Base-by-base conservation (phyloP, 37 sponge, comb jelly and placozoan genomes). In the Chondrosia reniformis region DNA sequence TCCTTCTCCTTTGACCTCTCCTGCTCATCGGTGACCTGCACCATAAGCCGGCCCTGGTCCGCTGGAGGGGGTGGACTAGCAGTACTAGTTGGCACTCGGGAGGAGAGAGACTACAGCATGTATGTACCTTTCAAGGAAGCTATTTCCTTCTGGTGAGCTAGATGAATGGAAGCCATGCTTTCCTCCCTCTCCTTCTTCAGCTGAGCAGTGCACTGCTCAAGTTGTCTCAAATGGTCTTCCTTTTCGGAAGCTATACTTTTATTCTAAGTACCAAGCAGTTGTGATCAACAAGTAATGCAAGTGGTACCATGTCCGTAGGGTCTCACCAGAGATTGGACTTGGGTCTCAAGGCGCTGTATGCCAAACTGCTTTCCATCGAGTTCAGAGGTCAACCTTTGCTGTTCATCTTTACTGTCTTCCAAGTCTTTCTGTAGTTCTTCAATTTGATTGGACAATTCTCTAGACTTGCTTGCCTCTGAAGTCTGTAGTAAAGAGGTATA, bases 321-420 rank as follows among this genome's bases (percentile, higher is more conserved):
- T n/a, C n/a, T n/a, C n/a, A n/a, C n/a, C n/a, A n/a, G n/a, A n/a
- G n/a, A n/a, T 36, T 37, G 67, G 34, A 69, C 25, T 7, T 69
- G 72, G 39, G 72, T 69, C 72, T 69, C 37, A 19, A 69, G 72
- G 1, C 24, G 3, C 43, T 69, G 72, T 34, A 40, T 69, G 72
- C 15, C 22, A 6, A 69, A 69, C 37, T 34, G 4, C 24, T 40
- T 36, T 25, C 22, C 72, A 21, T 8, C 42, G 44, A 69, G n/a
- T 1, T 69, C 72, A 69, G 72, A 69, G 44, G 1, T 5, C 44
- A 69, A 44, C 43, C 72, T 69, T 44, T 69, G 44, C 22, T 69
- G 41, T 24, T 69, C 72, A 13, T 69, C 72, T 38, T 25, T 69
- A 25, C 72, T 40, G 21, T 69, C 44, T 25, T 69, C 72, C 43